A percentile compares a stretch with the other conserved stretches of the same genome.
These are phyloP conservation scores for Apocrypta bakeri DNA, from an alignment of 1,140 invertebrate genomes.

Conservation along the genomic window DNA sequence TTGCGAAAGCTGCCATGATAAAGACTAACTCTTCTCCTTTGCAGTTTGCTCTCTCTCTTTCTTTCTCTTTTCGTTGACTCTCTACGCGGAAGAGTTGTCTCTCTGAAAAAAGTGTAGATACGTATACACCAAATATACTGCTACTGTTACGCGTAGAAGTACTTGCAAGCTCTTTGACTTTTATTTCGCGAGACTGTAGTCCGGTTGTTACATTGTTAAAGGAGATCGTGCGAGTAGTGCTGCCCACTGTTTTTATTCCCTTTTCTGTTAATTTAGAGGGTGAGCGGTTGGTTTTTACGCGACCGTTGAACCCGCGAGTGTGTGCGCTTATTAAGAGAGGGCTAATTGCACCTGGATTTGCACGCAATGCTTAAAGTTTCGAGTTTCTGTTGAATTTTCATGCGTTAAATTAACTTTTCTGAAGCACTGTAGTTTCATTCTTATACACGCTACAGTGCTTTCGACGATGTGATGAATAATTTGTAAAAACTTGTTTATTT, in stretches of 20 bases:
- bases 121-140: too few species aligned
- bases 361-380: too few species aligned
- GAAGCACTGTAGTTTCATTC: too few species aligned
- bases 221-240: constrained; percentile 29
- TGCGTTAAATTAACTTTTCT: too few species aligned
- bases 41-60: constrained; percentile 55
- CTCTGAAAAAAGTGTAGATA: too few species aligned
- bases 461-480: too few species aligned
- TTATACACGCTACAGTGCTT: too few species aligned
- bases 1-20: constrained; percentile 55
- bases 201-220: constrained; percentile 37
- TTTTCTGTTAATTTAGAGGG: constrained; percentile 21
- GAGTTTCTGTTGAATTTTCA: too few species aligned
- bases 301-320: constrained; percentile 17
- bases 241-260: background rate
- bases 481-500: background rate
- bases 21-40: constrained; percentile 41
- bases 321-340: constrained; percentile 26
- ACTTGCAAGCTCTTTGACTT: background rate
- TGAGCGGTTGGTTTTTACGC: background rate
- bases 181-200: constrained; percentile 21
- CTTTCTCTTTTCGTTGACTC: background rate
- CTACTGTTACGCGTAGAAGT: background rate
- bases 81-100: too few species aligned
- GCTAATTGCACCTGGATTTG: background rate